These are phyloP conservation scores for Conus ventricosus DNA, from an alignment of 1,140 invertebrate genomes.

Conservation along the genomic window DNA sequence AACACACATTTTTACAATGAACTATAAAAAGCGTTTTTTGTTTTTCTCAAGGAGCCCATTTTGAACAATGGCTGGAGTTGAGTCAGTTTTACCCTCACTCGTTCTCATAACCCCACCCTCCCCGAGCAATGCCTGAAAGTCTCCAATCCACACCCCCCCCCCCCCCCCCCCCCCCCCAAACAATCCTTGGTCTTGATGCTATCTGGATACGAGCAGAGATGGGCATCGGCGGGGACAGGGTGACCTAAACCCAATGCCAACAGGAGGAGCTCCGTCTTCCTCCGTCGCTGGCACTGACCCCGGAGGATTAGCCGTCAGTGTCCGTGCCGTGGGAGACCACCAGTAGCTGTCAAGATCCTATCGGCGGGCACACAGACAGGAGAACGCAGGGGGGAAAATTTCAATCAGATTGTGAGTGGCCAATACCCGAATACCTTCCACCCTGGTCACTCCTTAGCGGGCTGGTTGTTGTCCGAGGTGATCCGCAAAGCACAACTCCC, in stretches of 20 bases:
- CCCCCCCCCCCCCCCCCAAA: no score
- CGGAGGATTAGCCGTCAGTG: not conserved
- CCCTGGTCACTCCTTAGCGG: no score
- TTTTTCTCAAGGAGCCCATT: no score
- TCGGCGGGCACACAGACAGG: not conserved
- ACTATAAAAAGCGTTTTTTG: no score
- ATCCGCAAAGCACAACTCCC: no score
- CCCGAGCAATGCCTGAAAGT: no score
- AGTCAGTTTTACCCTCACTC: no score
- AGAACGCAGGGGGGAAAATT: not conserved
- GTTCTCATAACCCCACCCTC: no score
- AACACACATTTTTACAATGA: no score
- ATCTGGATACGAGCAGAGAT: not conserved
- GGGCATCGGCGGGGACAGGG: not conserved
- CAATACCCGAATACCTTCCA: not conserved
- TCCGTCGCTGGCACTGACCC: not conserved
- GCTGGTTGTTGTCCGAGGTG: no score
- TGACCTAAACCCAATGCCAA: conserved; percentile 13
- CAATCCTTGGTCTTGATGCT: not conserved
- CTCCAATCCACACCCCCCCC: no score
- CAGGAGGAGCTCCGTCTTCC: not conserved
- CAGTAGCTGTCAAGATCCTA: not conserved
- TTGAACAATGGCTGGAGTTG: no score
- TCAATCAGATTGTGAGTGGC: not conserved
- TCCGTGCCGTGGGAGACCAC: not conserved